Base-by-base conservation (phyloP, 2,888 invertebrate genomes). In the Pachymerium ferrugineum region DNA sequence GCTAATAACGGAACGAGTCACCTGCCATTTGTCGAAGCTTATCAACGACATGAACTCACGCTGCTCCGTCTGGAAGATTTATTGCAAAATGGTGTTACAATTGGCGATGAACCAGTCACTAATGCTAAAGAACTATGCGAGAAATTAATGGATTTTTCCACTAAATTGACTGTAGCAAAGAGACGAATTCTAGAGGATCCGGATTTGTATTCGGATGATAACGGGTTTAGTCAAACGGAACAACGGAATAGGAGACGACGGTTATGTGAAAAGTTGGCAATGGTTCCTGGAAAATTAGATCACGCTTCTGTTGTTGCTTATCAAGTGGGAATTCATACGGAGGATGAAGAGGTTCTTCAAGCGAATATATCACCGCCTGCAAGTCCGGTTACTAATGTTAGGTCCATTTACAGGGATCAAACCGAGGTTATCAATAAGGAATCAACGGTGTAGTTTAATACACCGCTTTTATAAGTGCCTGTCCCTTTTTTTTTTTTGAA, bases 281-380 rank as follows among this genome's bases (percentile, higher is more conserved):
- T 89, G 82, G 87, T 94, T 78, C 93, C 94, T 0, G 94, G 94
- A 1, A 94, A 94, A 82, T 83, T 94, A 77, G 94, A 94, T 83
- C 94, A 94, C 83, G 94, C 94, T 25, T 90, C 91, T 3, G 89
- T 92, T 22, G 89, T 91, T 70, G 93, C 93, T 1, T 92, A 89
- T 80, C 89, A 89, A 77, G 90, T 92, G 38, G 90, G 90, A 1
- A 10, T 10, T 25, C 72, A 67, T 28, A 19, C n/a, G 3, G 47
- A 72, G 4, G 2, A 25, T 12, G 72, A 70, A 16, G 70, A 70
- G n/a, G 70, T 12, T 8, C n/a, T n/a, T n/a, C 30, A 33, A 22
- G 16, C 70, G 30, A n/a, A n/a, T n/a, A n/a, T n/a, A n/a, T 31
- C 31, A 6, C 8, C 38, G 1, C n/a, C 25, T 47, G 19, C 47